phyloP scores from a whole-genome alignment of 2,113 vertebrate species.

The Dascyllus trimaculatus region DNA sequence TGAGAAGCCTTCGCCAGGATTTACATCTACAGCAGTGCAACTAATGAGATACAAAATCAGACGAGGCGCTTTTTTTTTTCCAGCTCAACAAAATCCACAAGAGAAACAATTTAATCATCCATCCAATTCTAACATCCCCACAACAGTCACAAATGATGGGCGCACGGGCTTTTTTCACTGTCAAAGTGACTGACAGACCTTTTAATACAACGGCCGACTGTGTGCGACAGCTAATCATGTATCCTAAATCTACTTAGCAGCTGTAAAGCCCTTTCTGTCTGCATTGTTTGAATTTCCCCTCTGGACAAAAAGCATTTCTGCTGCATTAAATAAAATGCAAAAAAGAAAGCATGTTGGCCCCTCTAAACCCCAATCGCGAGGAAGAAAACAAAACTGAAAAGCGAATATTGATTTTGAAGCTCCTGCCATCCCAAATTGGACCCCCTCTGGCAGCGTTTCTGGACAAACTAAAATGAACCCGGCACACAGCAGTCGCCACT shows the following conservation, averaged over 20 bases:
- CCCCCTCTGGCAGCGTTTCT: slow-evolving; percentile 45
- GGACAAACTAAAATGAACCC: slow-evolving; percentile 51
- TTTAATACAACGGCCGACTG: slow-evolving; percentile 31
- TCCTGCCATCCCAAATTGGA: slow-evolving; percentile 44
- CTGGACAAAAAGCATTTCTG: slow-evolving; percentile 38
- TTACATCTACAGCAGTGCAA: not conserved
- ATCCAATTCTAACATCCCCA: not conserved
- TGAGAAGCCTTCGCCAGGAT: no score
- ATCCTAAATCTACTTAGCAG: slow-evolving; percentile 41
- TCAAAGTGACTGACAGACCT: slow-evolving; percentile 56
- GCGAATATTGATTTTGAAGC: slow-evolving; percentile 56
- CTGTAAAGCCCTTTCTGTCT: slow-evolving; percentile 37
- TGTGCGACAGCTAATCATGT: slow-evolving; percentile 61
- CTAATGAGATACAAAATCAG: slow-evolving; percentile 21
- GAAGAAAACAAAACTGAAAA: slow-evolving; percentile 50
- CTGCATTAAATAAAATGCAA: slow-evolving; percentile 44
- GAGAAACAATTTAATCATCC: slow-evolving; percentile 34
- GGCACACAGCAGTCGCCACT: slow-evolving; percentile 26
- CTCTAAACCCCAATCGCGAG: slow-evolving; percentile 26
- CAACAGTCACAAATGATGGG: slow-evolving; percentile 22
- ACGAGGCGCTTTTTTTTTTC: not conserved
- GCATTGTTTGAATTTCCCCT: slow-evolving; percentile 40
- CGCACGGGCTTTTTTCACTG: slow-evolving; percentile 38
- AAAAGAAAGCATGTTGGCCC: slow-evolving; percentile 22
- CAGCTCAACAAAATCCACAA: slow-evolving; percentile 27